phyloP scores from a whole-genome alignment of 2,888 invertebrate genomes.

The Congeria kusceri region DNA sequence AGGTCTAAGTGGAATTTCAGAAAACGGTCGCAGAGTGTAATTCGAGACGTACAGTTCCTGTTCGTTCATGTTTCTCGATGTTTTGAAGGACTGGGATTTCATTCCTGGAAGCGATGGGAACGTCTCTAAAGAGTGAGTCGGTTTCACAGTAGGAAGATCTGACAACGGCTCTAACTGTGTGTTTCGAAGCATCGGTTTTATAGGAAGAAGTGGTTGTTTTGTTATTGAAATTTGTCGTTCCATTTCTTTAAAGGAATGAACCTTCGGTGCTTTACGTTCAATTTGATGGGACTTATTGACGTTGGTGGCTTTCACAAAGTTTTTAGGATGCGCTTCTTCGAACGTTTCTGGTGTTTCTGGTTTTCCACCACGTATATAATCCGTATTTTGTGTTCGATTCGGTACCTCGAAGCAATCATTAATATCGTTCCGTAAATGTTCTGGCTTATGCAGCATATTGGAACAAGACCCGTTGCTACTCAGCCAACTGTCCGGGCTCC shows the following conservation, averaged over 20 bases:
- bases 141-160: conserved; percentile 25
- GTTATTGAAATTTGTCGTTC: conserved; percentile 30
- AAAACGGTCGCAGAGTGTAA: conserved; percentile 41
- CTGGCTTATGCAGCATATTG: conserved; percentile 19
- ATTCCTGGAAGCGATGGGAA: conserved; percentile 38
- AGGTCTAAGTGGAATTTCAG: conserved; percentile 56
- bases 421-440: conserved; percentile 1
- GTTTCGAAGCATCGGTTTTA: conserved; percentile 49
- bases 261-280: conserved; percentile 34
- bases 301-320: conserved; percentile 22
- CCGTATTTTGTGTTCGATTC: neutral
- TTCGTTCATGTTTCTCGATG: conserved; percentile 26
- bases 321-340: neutral
- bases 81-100: conserved; percentile 4
- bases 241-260: conserved; percentile 44
- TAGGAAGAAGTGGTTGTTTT: conserved; percentile 16
- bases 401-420: conserved; percentile 49
- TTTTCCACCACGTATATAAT: too few relatives aligned
- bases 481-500: conserved; percentile 62
- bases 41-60: conserved; percentile 1
- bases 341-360: neutral
- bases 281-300: conserved; percentile 50
- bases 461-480: conserved; percentile 53
- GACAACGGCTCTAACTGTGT: conserved; percentile 53
- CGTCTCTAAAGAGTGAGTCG: conserved; percentile 10